Evolutionary conservation across 2,888 invertebrate species (phyloP), one percentile per base, ranked within the genome.

Genomic region (Mythimna lalbum): DNA sequence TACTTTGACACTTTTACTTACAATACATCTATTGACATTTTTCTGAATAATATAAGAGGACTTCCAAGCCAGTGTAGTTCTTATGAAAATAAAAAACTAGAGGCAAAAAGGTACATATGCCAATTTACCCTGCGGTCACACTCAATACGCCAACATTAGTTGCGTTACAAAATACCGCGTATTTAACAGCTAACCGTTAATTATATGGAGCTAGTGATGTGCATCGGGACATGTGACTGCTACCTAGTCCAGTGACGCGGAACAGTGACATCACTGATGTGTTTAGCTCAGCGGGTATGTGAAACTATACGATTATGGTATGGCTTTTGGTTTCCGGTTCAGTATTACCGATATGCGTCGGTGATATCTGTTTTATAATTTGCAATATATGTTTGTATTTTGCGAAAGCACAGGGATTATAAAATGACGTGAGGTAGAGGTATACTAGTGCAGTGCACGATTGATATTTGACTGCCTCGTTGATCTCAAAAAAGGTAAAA

Each of bases 231-330:
- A 79, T 63, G 75, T 65, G 80, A 78, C 80, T 73, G 80, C 63
- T 80, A 80, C 76, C 76, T 77, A 64, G 17, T 52, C 69, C 76
- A 65, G 49, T 78, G 81, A 76, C 39, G 81, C 36, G 77, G 81
- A 80, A 69, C 69, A 39, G 61, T 78, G 75, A 76, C 63, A 49
- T 59, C 47, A 23, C 62, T 49, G 68, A 80, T 80, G 53, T 76
- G 65, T 62, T 77, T 76, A 80, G 81, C 69, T 78, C 80, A 78
- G 81, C 62, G 76, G 62, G 69, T 78, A 76, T 80, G 62, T 63
- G 43, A 2, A 33, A 56, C 52, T 67, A 67, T 27, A 61, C 47
- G 19, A 56, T 63, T 66, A 66, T 33, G 4, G 27, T 14, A 49
- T 10, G 31, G 36, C 47, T 74, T 71, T 67, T 27, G 60, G 27